Evolutionary conservation across 1,140 invertebrate genomes (phyloP).

Genomic region (Neodiprion virginianus): DNA sequence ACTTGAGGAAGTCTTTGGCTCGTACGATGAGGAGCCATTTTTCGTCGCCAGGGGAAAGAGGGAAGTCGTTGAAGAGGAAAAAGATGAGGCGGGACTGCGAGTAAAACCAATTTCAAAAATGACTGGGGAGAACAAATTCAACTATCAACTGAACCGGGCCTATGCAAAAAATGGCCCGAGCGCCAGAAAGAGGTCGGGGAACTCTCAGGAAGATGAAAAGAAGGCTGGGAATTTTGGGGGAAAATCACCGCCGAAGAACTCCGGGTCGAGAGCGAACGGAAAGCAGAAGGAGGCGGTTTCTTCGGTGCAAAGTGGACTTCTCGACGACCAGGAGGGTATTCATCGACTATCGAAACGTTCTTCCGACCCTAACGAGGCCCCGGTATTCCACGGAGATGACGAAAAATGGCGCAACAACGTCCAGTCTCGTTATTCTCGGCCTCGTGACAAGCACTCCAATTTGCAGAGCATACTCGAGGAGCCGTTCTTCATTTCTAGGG

Average conservation of each 20-base stretch:
- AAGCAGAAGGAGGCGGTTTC: too few species aligned
- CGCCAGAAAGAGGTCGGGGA: background rate
- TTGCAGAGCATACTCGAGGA: conserved; percentile 33
- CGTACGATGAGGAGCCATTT: conserved; percentile 25
- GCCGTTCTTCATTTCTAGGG: conserved; percentile 43
- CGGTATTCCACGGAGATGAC: too few species aligned
- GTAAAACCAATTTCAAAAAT: too few species aligned
- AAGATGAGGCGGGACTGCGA: background rate
- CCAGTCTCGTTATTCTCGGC: conserved; percentile 16
- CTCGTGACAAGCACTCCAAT: conserved; percentile 35
- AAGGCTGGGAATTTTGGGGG: background rate
- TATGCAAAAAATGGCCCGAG: background rate
- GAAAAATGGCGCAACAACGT: too few species aligned
- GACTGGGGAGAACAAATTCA: too few species aligned
- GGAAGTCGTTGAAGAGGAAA: background rate
- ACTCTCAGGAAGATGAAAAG: background rate
- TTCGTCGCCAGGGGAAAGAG: conserved; percentile 35
- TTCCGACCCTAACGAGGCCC: too few species aligned
- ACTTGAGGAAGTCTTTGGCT: background rate
- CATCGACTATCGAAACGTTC: too few species aligned
- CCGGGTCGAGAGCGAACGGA: too few species aligned
- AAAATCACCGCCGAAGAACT: background rate
- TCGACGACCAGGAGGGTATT: too few species aligned
- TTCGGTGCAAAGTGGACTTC: too few species aligned
- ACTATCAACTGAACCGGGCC: too few species aligned